Conservation (phyloP, 2,113 vertebrate species). For the Mus spicilegus region DNA sequence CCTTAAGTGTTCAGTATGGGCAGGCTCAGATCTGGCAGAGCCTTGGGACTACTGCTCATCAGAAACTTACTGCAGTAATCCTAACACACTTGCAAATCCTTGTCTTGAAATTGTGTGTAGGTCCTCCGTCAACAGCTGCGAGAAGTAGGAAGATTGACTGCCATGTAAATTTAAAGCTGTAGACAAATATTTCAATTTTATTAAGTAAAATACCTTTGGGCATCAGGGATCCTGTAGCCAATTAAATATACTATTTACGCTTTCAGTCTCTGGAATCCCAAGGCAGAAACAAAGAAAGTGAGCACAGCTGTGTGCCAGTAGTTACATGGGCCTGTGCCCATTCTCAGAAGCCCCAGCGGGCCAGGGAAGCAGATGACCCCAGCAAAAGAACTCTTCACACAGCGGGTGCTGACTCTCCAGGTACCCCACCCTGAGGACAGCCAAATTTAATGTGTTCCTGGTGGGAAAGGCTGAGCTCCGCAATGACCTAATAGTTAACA, state of each 20-base stretch:
- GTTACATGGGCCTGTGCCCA: not conserved
- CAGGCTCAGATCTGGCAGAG: not conserved
- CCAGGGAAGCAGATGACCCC: not conserved
- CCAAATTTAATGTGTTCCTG: not conserved
- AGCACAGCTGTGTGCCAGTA: not conserved
- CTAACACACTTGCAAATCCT: not conserved
- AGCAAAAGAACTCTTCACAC: not conserved
- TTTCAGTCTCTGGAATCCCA: not conserved
- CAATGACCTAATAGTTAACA: slow-evolving; percentile 13
- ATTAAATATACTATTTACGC: not conserved
- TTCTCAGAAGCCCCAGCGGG: not conserved
- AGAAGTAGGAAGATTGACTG: not conserved
- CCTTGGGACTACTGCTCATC: not conserved
- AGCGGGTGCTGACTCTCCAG: not conserved
- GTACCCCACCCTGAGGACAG: not conserved
- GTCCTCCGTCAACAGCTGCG: not conserved
- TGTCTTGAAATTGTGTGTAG: not conserved
- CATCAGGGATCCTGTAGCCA: not conserved
- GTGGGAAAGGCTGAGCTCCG: not conserved
- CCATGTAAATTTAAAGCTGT: not conserved
- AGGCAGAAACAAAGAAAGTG: not conserved
- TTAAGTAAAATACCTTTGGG: not conserved
- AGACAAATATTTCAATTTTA: not conserved
- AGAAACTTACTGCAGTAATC: not conserved
- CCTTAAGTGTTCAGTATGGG: not conserved